Percentiles rank a stretch among this genome's conserved stretches.
phyloP scores from a whole-genome alignment of 2,797 vertebrate species.

The Onychomys torridus region DNA sequence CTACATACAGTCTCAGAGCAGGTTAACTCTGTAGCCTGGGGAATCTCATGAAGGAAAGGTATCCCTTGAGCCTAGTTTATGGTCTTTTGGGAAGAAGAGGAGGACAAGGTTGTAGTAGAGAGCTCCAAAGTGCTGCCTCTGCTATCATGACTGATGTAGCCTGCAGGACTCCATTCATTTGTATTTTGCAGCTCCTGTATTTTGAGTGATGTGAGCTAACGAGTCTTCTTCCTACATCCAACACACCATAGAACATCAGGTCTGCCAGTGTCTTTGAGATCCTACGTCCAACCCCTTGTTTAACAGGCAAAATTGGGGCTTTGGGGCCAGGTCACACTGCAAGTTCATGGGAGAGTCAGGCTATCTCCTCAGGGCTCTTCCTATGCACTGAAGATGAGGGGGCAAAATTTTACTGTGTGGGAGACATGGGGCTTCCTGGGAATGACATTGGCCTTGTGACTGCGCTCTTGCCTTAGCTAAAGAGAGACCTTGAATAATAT shows the following conservation, averaged over 20 bases:
- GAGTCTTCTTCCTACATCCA: background rate
- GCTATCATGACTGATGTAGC: background rate
- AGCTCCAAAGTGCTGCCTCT: background rate
- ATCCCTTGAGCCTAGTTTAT: background rate
- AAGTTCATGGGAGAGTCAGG: conserved; percentile 72
- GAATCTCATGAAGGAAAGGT: conserved; percentile 5
- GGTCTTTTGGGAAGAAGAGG: background rate
- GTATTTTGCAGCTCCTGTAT: background rate
- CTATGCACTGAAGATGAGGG: background rate
- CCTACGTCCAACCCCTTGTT: background rate
- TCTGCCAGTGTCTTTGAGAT: conserved; percentile 28
- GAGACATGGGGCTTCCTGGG: background rate
- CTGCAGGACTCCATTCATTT: background rate
- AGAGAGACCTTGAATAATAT: background rate
- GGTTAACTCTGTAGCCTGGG: conserved; percentile 28
- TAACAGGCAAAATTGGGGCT: conserved; percentile 39
- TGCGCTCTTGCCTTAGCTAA: background rate
- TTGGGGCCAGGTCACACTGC: conserved; percentile 76
- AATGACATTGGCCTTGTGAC: background rate
- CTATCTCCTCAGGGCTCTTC: background rate
- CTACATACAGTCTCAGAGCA: background rate
- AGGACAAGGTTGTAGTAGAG: too few relatives aligned
- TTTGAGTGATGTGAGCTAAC: background rate
- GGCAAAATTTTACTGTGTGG: background rate
- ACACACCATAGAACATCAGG: background rate